Evolutionary conservation across 1,140 invertebrate species (phyloP).

Genomic region (Eumeta japonica): DNA sequence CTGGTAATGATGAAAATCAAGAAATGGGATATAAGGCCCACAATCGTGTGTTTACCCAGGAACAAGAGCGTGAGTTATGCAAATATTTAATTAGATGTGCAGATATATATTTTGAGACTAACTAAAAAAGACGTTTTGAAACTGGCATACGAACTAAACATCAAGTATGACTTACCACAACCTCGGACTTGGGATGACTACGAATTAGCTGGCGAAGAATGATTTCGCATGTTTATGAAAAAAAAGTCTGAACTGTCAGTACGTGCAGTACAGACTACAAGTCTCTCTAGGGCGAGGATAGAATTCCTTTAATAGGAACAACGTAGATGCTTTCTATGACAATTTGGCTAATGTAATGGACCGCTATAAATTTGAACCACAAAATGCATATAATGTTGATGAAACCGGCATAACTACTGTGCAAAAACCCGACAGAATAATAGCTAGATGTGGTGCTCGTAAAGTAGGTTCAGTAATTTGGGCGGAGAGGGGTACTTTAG

Average conservation of each 20-base stretch:
- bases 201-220: constrained; percentile 43
- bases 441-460: constrained; percentile 36
- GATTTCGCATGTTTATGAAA: constrained; percentile 48
- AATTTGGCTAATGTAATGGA: constrained; percentile 27
- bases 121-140: constrained; percentile 29
- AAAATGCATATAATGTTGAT: constrained; percentile 37
- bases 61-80: too few species aligned
- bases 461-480: constrained; percentile 47
- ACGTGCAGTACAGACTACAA: constrained; percentile 40
- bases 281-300: constrained; percentile 45
- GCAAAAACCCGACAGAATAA: too few species aligned
- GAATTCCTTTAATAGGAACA: constrained; percentile 51
- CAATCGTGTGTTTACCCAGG: constrained; percentile 18
- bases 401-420: constrained; percentile 54
- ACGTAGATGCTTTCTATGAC: too few species aligned
- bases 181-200: too few species aligned
- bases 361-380: too few species aligned
- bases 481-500: constrained; percentile 40
- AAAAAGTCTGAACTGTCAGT: constrained; percentile 42
- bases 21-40: constrained; percentile 23
- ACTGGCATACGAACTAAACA: constrained; percentile 35
- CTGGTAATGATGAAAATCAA: constrained; percentile 7
- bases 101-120: constrained; percentile 34
- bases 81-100: constrained; percentile 20
- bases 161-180: constrained; percentile 23